Percentiles rank a stretch among this genome's conserved stretches.
These are phyloP conservation scores for Lottia scabra DNA, from an alignment of 2,888 invertebrate species.

Conservation along the genomic window DNA sequence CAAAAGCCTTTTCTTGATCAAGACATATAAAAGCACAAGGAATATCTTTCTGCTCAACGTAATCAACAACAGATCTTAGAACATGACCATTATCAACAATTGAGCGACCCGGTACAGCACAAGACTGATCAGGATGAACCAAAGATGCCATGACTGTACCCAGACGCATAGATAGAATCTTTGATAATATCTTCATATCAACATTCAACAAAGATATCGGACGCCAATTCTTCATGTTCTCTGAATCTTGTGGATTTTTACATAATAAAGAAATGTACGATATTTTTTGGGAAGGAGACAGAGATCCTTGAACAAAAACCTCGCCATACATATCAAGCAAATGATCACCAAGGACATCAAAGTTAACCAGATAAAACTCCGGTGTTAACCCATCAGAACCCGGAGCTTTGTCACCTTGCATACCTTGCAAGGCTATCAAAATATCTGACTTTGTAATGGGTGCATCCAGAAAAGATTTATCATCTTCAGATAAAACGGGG, in stretches of 20 bases:
- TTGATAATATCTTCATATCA: constrained; percentile 40
- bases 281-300: constrained; percentile 14
- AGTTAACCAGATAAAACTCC: constrained; percentile 20
- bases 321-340: constrained; percentile 20
- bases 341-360: constrained; percentile 20
- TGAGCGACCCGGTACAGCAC: constrained; percentile 33
- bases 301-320: constrained; percentile 12
- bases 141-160: constrained; percentile 26
- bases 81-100: constrained; percentile 42
- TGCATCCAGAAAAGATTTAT: background rate
- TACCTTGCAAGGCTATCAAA: constrained; percentile 17
- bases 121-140: constrained; percentile 37
- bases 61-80: constrained; percentile 32
- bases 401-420: constrained; percentile 33
- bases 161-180: constrained; percentile 34
- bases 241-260: constrained; percentile 30
- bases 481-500: background rate
- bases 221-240: constrained; percentile 27
- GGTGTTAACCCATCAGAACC: constrained; percentile 35
- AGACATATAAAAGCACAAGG: constrained; percentile 32
- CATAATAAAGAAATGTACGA: constrained; percentile 30
- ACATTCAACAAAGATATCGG: constrained; percentile 29
- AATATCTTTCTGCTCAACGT: constrained; percentile 33
- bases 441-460: constrained; percentile 7
- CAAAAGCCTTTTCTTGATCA: constrained; percentile 45